phyloP scores from a whole-genome alignment of 2,888 invertebrate species.

The Agrochola lota region DNA sequence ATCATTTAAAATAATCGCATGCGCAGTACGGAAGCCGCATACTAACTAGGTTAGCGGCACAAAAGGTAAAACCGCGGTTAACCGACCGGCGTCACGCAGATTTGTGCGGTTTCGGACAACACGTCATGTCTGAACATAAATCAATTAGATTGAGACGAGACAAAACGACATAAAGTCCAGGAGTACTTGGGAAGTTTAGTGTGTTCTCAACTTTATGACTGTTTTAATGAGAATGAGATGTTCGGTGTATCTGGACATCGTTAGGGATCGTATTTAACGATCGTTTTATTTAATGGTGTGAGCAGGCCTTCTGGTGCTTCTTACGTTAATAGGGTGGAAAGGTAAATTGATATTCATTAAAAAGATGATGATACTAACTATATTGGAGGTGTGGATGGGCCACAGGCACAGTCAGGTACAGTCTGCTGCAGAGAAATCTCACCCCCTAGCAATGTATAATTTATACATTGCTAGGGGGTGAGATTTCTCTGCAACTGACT shows the following conservation, averaged over 20 bases:
- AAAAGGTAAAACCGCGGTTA: conserved; percentile 59
- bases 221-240: conserved; percentile 24
- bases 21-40: conserved; percentile 67
- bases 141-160: conserved; percentile 45
- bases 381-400: background rate
- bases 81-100: conserved; percentile 58
- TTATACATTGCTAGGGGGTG: no score
- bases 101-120: conserved; percentile 50
- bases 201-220: conserved; percentile 22
- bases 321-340: background rate
- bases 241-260: conserved; percentile 25
- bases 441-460: no score
- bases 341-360: conserved; percentile 3
- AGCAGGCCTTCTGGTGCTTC: conserved; percentile 5
- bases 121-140: conserved; percentile 23
- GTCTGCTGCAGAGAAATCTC: no score
- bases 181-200: conserved; percentile 11
- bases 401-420: background rate
- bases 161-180: conserved; percentile 18
- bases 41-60: conserved; percentile 66
- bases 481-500: no score
- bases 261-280: conserved; percentile 21
- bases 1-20: conserved; percentile 58
- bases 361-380: background rate
- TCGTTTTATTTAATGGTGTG: conserved; percentile 18